phyloP scores from a whole-genome alignment of 1,140 invertebrate genomes.

The Drosophila grimshawi region DNA sequence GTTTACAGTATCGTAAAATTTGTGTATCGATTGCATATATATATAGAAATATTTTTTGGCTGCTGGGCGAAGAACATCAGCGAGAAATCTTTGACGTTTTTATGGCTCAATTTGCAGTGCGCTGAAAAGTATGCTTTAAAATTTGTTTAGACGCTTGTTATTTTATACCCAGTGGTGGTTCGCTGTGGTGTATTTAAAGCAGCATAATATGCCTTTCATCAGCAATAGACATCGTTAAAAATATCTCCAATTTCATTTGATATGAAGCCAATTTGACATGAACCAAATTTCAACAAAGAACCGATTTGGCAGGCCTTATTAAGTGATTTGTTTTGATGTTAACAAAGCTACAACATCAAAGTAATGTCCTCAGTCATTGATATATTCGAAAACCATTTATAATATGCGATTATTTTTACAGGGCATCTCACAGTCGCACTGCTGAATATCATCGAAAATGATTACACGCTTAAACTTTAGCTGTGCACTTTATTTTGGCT shows the following conservation, averaged over 20 bases:
- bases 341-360: too few relatives aligned
- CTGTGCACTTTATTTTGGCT: conserved; percentile 25
- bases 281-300: too few relatives aligned
- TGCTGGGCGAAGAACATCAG: conserved; percentile 49
- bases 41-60: conserved; percentile 35
- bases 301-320: too few relatives aligned
- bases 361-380: too few relatives aligned
- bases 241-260: not conserved
- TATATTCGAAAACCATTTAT: too few relatives aligned
- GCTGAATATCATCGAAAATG: not conserved
- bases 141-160: conserved; percentile 20
- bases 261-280: not conserved
- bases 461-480: conserved; percentile 32
- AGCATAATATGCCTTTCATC: not conserved
- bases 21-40: conserved; percentile 53
- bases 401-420: not conserved
- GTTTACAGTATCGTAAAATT: conserved; percentile 82
- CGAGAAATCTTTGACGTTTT: conserved; percentile 55
- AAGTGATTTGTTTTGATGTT: too few relatives aligned
- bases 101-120: conserved; percentile 72
- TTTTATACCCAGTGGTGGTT: conserved; percentile 5
- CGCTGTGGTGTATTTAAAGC: not conserved
- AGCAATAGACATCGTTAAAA: not conserved
- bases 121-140: conserved; percentile 46
- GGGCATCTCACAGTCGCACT: not conserved